These are phyloP conservation scores for Megalops atlanticus DNA, from an alignment of 2,113 vertebrate species.

Conservation along the genomic window DNA sequence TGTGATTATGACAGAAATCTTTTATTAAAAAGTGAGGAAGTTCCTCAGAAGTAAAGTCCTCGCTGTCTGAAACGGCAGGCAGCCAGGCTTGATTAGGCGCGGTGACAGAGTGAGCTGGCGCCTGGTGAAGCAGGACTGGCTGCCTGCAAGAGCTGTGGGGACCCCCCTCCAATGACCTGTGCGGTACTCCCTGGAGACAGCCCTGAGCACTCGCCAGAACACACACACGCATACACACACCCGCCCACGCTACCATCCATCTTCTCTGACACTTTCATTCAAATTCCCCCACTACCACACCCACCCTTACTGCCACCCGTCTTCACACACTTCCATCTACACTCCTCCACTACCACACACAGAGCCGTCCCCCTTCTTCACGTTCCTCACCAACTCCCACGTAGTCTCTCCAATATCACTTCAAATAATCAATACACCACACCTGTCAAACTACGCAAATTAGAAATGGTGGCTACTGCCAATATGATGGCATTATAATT, in stretches of 20 bases:
- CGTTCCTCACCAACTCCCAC: not conserved
- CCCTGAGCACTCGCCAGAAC: too few species aligned
- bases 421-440: not conserved
- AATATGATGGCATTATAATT: too few species aligned
- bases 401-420: not conserved
- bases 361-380: too few species aligned
- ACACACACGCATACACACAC: not conserved
- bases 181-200: too few species aligned
- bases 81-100: not conserved
- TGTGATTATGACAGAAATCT: constrained; percentile 31
- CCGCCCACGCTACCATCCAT: not conserved
- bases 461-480: too few species aligned
- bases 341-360: not conserved
- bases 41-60: constrained; percentile 23
- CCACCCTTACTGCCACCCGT: not conserved
- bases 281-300: not conserved
- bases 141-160: not conserved
- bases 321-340: not conserved
- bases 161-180: not conserved
- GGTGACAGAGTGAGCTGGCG: not conserved
- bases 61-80: not conserved
- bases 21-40: constrained; percentile 36
- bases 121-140: not conserved
- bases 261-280: not conserved
- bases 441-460: not conserved